Evolutionary conservation across 1,140 invertebrate genomes (phyloP).

Genomic region (Cardiocondyla obscurior): DNA sequence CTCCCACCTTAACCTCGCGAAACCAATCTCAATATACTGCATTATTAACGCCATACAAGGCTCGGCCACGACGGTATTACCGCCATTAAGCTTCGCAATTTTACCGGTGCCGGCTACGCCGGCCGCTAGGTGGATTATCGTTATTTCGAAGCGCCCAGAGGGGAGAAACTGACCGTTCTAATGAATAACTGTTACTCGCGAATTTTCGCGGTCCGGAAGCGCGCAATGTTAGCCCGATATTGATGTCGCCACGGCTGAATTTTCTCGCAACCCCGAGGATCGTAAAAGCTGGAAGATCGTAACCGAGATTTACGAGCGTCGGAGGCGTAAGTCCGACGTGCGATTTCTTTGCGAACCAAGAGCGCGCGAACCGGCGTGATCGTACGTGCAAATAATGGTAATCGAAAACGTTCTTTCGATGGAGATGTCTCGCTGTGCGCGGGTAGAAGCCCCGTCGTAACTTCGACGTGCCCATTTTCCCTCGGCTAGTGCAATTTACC

Average conservation of each 20-base stretch:
- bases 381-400: slow-evolving; percentile 46
- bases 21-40: slow-evolving; percentile 80
- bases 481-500: slow-evolving; percentile 29
- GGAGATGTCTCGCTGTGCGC: background rate
- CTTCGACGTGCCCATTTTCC: background rate
- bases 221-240: slow-evolving; percentile 2
- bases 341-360: slow-evolving; percentile 23
- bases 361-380: background rate
- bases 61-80: slow-evolving; percentile 70
- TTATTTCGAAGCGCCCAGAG: slow-evolving; percentile 21
- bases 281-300: slow-evolving; percentile 31
- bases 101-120: slow-evolving; percentile 46
- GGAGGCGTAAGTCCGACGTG: slow-evolving; percentile 7
- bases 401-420: slow-evolving; percentile 24
- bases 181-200: slow-evolving; percentile 9
- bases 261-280: slow-evolving; percentile 23
- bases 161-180: slow-evolving; percentile 4
- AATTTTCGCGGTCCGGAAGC: slow-evolving; percentile 49
- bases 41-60: slow-evolving; percentile 78
- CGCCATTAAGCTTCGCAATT: slow-evolving; percentile 69
- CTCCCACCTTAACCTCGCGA: slow-evolving; percentile 54
- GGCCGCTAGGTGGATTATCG: slow-evolving; percentile 59
- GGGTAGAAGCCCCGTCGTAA: background rate
- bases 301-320: slow-evolving; percentile 45
- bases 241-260: slow-evolving; percentile 25